Conservation (phyloP, 2,113 vertebrate species). For the Tupaia chinensis region DNA sequence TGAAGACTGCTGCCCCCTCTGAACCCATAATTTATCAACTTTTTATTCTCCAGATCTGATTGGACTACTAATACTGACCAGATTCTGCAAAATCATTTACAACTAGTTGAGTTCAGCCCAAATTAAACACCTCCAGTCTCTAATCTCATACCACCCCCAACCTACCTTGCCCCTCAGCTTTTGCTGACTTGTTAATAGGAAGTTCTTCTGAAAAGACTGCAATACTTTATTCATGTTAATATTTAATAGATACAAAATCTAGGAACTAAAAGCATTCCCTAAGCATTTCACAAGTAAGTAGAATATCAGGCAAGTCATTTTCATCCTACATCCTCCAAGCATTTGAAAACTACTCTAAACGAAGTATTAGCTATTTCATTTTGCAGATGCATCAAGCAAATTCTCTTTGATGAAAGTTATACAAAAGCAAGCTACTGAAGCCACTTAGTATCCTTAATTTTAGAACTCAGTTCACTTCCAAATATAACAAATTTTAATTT, state of each 20-base stretch:
- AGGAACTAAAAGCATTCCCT: not conserved
- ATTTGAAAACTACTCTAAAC: conserved; percentile 27
- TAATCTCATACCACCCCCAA: not conserved
- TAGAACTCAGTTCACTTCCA: not conserved
- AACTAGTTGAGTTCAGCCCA: not conserved
- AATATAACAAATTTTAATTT: conserved; percentile 47
- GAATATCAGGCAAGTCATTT: not conserved
- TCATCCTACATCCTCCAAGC: not conserved
- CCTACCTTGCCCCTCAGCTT: not conserved
- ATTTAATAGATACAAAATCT: not conserved
- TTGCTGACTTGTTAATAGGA: not conserved
- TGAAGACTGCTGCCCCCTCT: not conserved
- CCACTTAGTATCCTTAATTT: conserved; percentile 39
- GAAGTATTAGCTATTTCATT: not conserved
- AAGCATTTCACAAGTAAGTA: not conserved
- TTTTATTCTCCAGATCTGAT: not conserved
- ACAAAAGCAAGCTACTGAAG: not conserved
- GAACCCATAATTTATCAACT: not conserved
- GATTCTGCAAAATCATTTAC: not conserved
- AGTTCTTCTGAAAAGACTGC: not conserved
- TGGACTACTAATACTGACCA: not conserved
- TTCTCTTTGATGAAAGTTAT: not conserved
- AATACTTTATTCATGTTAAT: not conserved
- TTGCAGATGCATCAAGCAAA: conserved; percentile 30
- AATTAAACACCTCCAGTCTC: not conserved